Evolutionary conservation across 1,140 invertebrate species (phyloP).

Genomic region (Drosophila kikkawai): DNA sequence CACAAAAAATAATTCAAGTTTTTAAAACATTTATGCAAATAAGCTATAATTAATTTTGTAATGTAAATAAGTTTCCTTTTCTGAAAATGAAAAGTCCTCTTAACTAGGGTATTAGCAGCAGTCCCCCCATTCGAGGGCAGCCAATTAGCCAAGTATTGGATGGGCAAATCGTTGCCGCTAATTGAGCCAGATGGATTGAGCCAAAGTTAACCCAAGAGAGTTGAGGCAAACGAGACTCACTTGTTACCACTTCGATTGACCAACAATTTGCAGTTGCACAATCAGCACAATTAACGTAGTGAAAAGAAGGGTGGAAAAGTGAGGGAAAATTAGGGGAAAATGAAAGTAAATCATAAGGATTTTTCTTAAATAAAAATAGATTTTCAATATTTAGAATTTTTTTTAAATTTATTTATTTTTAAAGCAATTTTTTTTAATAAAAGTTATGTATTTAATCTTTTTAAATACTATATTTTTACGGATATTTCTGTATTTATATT

Average conservation of each 20-base stretch:
- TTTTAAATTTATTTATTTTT: too few relatives aligned
- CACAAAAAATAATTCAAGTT: too few relatives aligned
- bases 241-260: conserved; percentile 36
- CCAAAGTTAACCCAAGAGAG: conserved; percentile 19
- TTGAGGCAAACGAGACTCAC: conserved; percentile 13
- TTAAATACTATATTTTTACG: too few relatives aligned
- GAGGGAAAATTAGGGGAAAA: background rate
- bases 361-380: background rate
- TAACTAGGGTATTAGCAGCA: background rate
- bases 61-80: background rate
- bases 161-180: conserved; percentile 28
- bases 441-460: too few relatives aligned
- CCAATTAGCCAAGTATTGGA: conserved; percentile 31
- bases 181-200: conserved; percentile 26
- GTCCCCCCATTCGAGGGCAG: background rate
- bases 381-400: too few relatives aligned
- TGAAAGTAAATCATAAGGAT: background rate
- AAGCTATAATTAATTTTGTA: background rate
- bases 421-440: too few relatives aligned
- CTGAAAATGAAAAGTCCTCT: too few relatives aligned
- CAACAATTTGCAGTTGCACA: conserved; percentile 26
- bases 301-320: background rate
- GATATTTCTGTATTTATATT: too few relatives aligned
- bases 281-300: conserved; percentile 4
- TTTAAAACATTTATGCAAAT: too few relatives aligned